Evolutionary conservation across 2,888 invertebrate genomes (phyloP).

Genomic region (Drosophila sordidapex): DNA sequence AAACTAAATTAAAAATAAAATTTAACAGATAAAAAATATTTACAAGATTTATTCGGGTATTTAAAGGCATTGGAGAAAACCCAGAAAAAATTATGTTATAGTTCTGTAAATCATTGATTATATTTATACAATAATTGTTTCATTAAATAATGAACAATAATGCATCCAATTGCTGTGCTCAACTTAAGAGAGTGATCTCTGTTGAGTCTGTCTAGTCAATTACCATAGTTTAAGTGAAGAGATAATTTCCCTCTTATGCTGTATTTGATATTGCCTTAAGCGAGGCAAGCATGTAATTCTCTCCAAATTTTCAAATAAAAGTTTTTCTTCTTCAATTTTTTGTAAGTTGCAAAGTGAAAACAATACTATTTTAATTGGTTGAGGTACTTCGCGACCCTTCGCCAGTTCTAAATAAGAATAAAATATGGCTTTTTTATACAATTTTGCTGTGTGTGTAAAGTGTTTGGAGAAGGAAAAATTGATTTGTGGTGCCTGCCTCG

Average conservation of each 20-base stretch:
- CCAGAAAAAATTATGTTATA: neutral
- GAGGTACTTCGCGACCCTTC: neutral
- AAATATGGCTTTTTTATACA: neutral
- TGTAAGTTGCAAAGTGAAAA: neutral
- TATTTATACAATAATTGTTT: neutral
- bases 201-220: neutral
- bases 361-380: neutral
- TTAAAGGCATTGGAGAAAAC: neutral
- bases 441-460: neutral
- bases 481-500: neutral
- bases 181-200: neutral
- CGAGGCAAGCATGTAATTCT: neutral
- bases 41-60: neutral
- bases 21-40: neutral
- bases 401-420: neutral
- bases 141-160: neutral
- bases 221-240: neutral
- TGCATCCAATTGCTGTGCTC: neutral
- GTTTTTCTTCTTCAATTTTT: neutral
- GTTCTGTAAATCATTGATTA: neutral
- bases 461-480: neutral
- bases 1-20: neutral
- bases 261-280: too few species aligned
- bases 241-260: neutral
- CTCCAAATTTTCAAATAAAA: fast-evolving